A percentile compares a stretch with the other conserved stretches of the same genome.
These are phyloP conservation scores for Octodonta nipae DNA, from an alignment of 2,888 invertebrate species.

Conservation along the genomic window DNA sequence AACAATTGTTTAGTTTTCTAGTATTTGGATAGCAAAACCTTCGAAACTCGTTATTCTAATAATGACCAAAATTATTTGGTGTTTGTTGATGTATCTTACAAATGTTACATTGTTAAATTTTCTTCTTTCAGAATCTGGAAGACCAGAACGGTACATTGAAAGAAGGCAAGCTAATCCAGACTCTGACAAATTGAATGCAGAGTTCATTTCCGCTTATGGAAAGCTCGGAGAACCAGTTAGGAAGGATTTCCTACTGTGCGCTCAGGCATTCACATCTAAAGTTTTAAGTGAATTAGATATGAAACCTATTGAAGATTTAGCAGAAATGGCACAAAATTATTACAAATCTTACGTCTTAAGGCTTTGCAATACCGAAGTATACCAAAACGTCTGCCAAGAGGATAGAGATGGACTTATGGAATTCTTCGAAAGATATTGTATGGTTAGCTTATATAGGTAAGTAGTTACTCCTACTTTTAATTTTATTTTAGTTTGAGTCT, in stretches of 20 bases:
- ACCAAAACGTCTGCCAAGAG: conserved; percentile 53
- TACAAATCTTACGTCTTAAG: conserved; percentile 70
- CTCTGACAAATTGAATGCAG: conserved; percentile 37
- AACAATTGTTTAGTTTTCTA: too few species aligned
- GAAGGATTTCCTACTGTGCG: conserved; percentile 54
- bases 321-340: conserved; percentile 80
- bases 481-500: too few species aligned
- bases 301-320: conserved; percentile 67
- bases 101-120: conserved; percentile 2
- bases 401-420: conserved; percentile 73
- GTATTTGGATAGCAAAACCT: too few species aligned
- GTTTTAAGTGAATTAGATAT: conserved; percentile 46
- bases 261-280: conserved; percentile 51
- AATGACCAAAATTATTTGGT: too few species aligned
- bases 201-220: conserved; percentile 25
- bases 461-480: conserved; percentile 14
- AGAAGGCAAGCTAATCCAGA: conserved; percentile 38
- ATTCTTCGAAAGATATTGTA: conserved; percentile 86
- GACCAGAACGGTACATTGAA: conserved; percentile 32
- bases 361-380: conserved; percentile 52
- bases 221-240: conserved; percentile 39
- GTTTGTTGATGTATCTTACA: too few species aligned
- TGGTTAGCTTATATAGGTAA: conserved; percentile 78
- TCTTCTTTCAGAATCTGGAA: conserved; percentile 30
- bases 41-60: too few species aligned